Evolutionary conservation across 2,113 vertebrate genomes (phyloP).

Genomic region (Zosterops hypoxanthus): DNA sequence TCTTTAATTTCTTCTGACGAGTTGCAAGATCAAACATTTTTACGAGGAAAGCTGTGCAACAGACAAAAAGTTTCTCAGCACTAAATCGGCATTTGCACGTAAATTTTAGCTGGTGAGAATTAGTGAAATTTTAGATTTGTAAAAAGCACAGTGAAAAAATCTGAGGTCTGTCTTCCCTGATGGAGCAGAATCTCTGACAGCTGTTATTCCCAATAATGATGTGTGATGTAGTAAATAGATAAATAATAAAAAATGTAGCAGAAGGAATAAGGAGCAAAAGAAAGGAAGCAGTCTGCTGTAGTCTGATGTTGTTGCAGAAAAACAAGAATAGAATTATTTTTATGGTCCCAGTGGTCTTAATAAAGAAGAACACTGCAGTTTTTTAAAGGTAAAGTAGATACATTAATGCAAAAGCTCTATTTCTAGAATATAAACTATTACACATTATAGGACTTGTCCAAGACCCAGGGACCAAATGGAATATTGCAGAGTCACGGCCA

Average conservation of each 20-base stretch:
- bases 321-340: background rate
- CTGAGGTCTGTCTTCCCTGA: background rate
- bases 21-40: background rate
- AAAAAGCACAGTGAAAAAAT: background rate
- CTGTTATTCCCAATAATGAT: background rate
- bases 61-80: background rate
- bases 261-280: background rate
- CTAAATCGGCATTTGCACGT: background rate
- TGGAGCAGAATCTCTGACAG: background rate
- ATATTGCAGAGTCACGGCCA: background rate
- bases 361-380: background rate
- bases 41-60: background rate
- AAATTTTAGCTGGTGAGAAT: background rate
- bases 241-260: background rate
- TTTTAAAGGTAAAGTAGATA: background rate
- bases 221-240: background rate
- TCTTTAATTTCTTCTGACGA: background rate
- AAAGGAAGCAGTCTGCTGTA: background rate
- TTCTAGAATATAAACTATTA: background rate
- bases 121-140: background rate
- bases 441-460: rapidly evolving
- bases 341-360: background rate
- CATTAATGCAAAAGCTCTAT: background rate
- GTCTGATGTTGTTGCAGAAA: background rate
- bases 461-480: background rate